phyloP scores from a whole-genome alignment of 2,113 vertebrate genomes.

The Scatophagus argus region DNA sequence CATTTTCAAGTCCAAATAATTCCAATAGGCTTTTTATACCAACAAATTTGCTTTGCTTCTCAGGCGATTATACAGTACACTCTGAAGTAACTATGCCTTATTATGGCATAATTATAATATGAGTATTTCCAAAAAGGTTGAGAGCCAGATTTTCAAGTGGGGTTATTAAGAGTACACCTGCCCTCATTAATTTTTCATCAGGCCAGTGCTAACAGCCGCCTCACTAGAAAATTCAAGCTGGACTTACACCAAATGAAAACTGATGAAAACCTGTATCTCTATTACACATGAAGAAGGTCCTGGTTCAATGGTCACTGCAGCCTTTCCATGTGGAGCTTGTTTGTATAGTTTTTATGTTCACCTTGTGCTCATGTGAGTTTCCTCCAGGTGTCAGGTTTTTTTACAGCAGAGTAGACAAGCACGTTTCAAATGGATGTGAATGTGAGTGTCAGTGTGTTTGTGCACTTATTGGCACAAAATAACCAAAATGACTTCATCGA shows the following conservation, averaged over 20 bases:
- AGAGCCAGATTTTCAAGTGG: constrained; percentile 39
- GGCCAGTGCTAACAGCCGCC: constrained; percentile 11
- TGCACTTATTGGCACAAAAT: background rate
- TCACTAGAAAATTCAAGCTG: constrained; percentile 6
- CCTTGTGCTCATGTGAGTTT: background rate
- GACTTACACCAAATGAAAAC: background rate
- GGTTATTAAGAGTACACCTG: constrained; percentile 59
- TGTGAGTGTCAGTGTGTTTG: background rate
- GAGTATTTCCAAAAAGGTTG: constrained; percentile 44
- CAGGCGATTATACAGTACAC: constrained; percentile 59
- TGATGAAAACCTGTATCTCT: background rate
- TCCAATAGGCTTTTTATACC: constrained; percentile 68
- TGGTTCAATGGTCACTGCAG: background rate
- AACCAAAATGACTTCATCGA: background rate
- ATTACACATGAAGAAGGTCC: background rate
- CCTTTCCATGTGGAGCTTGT: background rate
- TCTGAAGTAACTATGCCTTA: constrained; percentile 51
- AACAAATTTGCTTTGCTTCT: constrained; percentile 39
- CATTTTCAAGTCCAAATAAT: constrained; percentile 70
- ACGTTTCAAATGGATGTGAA: background rate
- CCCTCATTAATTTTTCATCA: constrained; percentile 44
- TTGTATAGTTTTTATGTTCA: constrained; percentile 32
- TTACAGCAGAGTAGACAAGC: background rate
- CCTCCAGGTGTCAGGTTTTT: constrained; percentile 35
- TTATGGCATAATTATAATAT: constrained; percentile 42